Evolutionary conservation across 1,140 invertebrate genomes (phyloP).

Genomic region (Argopecten irradians): DNA sequence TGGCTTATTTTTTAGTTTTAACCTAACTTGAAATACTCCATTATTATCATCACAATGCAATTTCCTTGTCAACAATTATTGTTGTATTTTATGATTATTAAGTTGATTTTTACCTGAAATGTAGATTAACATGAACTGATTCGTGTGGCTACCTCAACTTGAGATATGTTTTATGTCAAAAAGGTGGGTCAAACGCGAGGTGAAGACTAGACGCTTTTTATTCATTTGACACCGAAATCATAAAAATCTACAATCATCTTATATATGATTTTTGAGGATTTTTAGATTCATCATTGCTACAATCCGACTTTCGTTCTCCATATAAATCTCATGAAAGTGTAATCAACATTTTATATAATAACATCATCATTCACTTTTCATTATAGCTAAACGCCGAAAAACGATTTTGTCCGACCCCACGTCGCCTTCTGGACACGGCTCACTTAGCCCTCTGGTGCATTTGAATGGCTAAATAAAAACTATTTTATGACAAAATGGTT

Average conservation of each 20-base stretch:
- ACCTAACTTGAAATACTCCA: too few species aligned
- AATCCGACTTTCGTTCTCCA: not conserved
- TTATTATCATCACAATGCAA: too few species aligned
- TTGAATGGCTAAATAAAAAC: not conserved
- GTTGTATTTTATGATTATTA: too few species aligned
- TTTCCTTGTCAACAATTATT: too few species aligned
- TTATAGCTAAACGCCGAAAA: conserved; percentile 5
- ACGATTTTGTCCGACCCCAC: not conserved
- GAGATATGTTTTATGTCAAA: too few species aligned
- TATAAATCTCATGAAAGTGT: not conserved
- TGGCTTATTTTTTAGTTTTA: too few species aligned
- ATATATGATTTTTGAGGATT: not conserved
- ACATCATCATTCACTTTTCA: not conserved
- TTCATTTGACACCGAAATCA: not conserved
- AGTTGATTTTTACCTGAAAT: too few species aligned
- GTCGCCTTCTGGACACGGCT: not conserved
- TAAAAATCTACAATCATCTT: not conserved
- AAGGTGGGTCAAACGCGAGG: too few species aligned
- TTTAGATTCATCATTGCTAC: not conserved
- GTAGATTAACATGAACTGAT: too few species aligned
- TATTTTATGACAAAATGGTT: conserved; percentile 12
- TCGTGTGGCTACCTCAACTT: too few species aligned
- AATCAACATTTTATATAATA: not conserved
- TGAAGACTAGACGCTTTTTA: not conserved
- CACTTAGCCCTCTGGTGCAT: not conserved